These are phyloP conservation scores for Labeo calbasu DNA, from an alignment of 2,797 vertebrate genomes.

Conservation along the genomic window DNA sequence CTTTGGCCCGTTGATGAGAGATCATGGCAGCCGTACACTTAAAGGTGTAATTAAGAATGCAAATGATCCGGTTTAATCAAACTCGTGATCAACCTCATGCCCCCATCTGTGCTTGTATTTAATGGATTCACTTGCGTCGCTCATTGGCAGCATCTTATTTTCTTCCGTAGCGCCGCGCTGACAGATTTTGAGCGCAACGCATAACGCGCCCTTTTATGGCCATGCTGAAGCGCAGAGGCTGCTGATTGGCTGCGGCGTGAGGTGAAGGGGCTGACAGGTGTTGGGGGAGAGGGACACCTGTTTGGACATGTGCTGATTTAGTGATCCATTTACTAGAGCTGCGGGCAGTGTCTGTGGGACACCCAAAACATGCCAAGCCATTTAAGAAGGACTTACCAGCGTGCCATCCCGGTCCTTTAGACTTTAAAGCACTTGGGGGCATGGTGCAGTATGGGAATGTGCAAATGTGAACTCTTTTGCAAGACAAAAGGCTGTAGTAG, in stretches of 20 bases:
- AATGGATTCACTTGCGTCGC: conserved; percentile 38
- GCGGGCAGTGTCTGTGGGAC: conserved; percentile 73
- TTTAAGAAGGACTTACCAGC: conserved; percentile 74
- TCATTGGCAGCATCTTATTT: conserved; percentile 35
- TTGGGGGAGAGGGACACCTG: conserved; percentile 78
- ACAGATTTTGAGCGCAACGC: conserved; percentile 43
- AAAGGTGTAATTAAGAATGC: conserved; percentile 48
- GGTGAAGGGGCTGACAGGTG: conserved; percentile 77
- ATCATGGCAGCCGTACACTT: conserved; percentile 27
- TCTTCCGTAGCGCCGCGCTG: conserved; percentile 1
- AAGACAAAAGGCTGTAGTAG: conserved; percentile 28
- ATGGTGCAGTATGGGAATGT: conserved; percentile 33
- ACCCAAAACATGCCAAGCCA: conserved; percentile 73
- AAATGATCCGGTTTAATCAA: conserved; percentile 50
- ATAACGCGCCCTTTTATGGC: conserved; percentile 72
- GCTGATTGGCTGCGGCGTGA: conserved; percentile 71
- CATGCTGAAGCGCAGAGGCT: conserved; percentile 61
- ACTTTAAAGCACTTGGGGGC: conserved; percentile 51
- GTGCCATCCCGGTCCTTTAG: conserved; percentile 55
- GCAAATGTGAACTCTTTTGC: conserved; percentile 47
- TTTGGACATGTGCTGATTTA: conserved; percentile 83
- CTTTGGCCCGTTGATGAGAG: conserved; percentile 16
- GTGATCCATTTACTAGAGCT: conserved; percentile 81
- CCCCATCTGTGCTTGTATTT: conserved; percentile 30
- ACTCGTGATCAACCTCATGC: conserved; percentile 41